Conservation (phyloP, 2,888 invertebrate genomes). For the Tridacna crocea region DNA sequence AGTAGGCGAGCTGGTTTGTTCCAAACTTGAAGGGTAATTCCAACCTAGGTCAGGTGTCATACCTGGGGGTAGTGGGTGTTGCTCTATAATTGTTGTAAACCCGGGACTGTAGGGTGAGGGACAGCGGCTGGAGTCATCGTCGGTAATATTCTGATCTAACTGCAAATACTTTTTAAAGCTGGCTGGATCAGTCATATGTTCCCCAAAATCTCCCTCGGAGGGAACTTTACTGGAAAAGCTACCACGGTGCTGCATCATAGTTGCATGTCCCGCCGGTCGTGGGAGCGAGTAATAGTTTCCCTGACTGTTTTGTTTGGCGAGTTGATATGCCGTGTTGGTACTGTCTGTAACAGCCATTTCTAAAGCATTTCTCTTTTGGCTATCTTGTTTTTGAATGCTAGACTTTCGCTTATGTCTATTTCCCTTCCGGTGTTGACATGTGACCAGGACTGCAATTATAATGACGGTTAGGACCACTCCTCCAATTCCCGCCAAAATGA, state of each 20-base stretch:
- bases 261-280: constrained; percentile 59
- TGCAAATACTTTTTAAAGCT: constrained; percentile 68
- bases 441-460: constrained; percentile 72
- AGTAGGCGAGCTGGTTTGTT: constrained; percentile 36
- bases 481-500: constrained; percentile 79
- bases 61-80: constrained; percentile 54
- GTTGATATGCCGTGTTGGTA: constrained; percentile 58
- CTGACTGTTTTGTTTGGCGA: constrained; percentile 64
- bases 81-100: constrained; percentile 61
- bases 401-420: constrained; percentile 62
- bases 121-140: constrained; percentile 64
- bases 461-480: constrained; percentile 75
- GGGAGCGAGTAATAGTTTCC: constrained; percentile 62
- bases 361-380: constrained; percentile 63
- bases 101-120: constrained; percentile 62
- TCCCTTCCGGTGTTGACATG: constrained; percentile 67
- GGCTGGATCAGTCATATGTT: constrained; percentile 69
- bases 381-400: constrained; percentile 52
- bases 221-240: constrained; percentile 64
- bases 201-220: constrained; percentile 62
- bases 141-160: constrained; percentile 68
- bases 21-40: constrained; percentile 36
- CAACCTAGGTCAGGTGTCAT: constrained; percentile 62
- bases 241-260: constrained; percentile 62
- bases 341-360: constrained; percentile 69